Evolutionary conservation across 2,113 vertebrate species (phyloP).

Genomic region (Castor canadensis): DNA sequence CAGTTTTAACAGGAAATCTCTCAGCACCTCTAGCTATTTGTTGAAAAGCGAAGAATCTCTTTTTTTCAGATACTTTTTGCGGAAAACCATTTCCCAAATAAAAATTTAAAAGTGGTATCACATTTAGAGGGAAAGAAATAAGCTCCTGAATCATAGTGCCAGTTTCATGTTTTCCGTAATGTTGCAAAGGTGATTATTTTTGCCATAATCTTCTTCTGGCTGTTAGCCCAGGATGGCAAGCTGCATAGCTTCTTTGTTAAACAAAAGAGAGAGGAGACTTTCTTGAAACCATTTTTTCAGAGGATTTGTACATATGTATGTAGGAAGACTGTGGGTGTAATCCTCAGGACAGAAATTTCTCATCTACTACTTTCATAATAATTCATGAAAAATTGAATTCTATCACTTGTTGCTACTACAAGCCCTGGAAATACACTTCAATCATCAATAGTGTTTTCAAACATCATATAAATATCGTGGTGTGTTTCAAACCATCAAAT

Average conservation of each 20-base stretch:
- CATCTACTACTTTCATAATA: conserved; percentile 59
- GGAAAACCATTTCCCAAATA: conserved; percentile 69
- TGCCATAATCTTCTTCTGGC: conserved; percentile 72
- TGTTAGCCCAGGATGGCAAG: conserved; percentile 70
- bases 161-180: conserved; percentile 71
- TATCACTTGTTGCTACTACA: conserved; percentile 57
- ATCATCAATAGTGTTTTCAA: conserved; percentile 59
- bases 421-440: conserved; percentile 36
- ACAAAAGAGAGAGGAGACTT: conserved; percentile 61
- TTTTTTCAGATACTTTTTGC: conserved; percentile 59
- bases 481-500: conserved; percentile 15
- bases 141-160: conserved; percentile 58
- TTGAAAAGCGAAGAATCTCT: conserved; percentile 64
- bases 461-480: conserved; percentile 39
- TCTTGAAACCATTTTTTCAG: conserved; percentile 47
- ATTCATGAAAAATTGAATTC: conserved; percentile 58
- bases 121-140: conserved; percentile 66
- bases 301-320: conserved; percentile 59
- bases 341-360: conserved; percentile 70
- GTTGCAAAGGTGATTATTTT: conserved; percentile 78
- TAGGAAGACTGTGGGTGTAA: conserved; percentile 51
- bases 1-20: conserved; percentile 68
- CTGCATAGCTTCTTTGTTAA: conserved; percentile 52
- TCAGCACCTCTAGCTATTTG: conserved; percentile 69
- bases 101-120: conserved; percentile 57